Percentiles rank a stretch among this genome's conserved stretches.
Evolutionary conservation across 2,113 vertebrate genomes (phyloP).

Genomic region (Marcusenius ussheri): DNA sequence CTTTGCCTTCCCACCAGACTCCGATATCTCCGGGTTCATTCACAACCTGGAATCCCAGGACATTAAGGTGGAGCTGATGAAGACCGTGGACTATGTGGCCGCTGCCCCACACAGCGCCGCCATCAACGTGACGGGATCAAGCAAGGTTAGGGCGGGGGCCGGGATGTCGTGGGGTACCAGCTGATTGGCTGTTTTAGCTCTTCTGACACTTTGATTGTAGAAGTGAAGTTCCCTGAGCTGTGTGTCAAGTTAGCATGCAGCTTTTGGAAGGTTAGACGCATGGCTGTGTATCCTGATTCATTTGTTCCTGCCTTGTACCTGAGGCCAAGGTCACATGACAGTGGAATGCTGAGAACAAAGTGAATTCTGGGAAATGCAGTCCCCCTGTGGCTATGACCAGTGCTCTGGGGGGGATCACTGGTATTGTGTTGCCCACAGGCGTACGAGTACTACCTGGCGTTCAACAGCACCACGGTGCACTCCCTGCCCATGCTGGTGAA

Average conservation of each 20-base stretch:
- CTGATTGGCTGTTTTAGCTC: not conserved
- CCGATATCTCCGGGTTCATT: slow-evolving; percentile 68
- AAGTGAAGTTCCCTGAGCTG: not conserved
- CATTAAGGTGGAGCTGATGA: slow-evolving; percentile 74
- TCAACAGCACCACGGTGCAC: slow-evolving; percentile 89
- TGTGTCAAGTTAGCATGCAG: not conserved
- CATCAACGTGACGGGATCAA: slow-evolving; percentile 69
- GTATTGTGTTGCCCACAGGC: slow-evolving; percentile 53
- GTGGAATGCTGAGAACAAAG: not conserved
- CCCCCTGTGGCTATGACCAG: not conserved
- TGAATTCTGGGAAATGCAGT: not conserved
- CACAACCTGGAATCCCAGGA: slow-evolving; percentile 70
- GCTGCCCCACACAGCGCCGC: slow-evolving; percentile 82
- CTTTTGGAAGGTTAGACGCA: not conserved
- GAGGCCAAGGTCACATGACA: not conserved
- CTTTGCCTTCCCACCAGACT: slow-evolving; percentile 52
- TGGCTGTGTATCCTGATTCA: not conserved
- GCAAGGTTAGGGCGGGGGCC: slow-evolving; percentile 58
- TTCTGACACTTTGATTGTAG: not conserved
- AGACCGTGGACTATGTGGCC: slow-evolving; percentile 69
- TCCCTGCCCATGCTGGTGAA: slow-evolving; percentile 85
- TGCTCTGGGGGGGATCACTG: not conserved
- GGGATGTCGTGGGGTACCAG: not conserved
- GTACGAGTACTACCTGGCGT: slow-evolving; percentile 67
- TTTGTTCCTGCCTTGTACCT: not conserved